These are phyloP conservation scores for Ochotona curzoniae DNA, from an alignment of 2,113 vertebrate genomes.

Conservation along the genomic window DNA sequence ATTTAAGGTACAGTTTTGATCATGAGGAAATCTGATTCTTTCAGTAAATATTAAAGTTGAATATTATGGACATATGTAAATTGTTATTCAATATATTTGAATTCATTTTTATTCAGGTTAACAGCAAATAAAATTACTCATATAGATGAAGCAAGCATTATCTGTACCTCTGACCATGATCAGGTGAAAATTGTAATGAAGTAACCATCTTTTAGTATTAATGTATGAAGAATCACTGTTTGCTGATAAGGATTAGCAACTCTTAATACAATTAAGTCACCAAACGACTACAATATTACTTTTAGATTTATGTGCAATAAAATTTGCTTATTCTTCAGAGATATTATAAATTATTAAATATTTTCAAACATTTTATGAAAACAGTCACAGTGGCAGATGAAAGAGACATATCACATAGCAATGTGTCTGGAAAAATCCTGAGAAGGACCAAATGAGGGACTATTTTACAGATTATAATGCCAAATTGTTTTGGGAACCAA, in stretches of 20 bases:
- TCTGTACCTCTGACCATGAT: neutral
- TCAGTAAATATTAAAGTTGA: constrained; percentile 34
- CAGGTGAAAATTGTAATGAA: neutral
- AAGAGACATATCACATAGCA: neutral
- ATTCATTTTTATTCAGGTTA: constrained; percentile 3
- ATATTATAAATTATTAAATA: neutral
- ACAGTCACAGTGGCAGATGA: neutral
- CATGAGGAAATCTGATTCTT: neutral
- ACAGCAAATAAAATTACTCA: neutral
- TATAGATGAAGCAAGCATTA: neutral
- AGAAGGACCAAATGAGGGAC: neutral
- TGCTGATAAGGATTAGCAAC: neutral
- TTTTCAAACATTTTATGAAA: neutral
- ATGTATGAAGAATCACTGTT: neutral
- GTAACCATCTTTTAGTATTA: neutral
- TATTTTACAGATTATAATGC: neutral
- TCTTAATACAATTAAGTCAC: constrained; percentile 24
- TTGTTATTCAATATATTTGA: neutral
- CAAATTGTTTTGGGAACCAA: neutral
- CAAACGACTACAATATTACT: neutral
- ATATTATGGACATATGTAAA: neutral
- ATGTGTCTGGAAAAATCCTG: constrained; percentile 32
- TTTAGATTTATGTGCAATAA: neutral
- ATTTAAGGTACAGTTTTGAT: neutral
- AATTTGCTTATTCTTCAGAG: constrained; percentile 11